Base-by-base conservation (phyloP, 2,113 vertebrate genomes). In the Meriones unguiculatus region DNA sequence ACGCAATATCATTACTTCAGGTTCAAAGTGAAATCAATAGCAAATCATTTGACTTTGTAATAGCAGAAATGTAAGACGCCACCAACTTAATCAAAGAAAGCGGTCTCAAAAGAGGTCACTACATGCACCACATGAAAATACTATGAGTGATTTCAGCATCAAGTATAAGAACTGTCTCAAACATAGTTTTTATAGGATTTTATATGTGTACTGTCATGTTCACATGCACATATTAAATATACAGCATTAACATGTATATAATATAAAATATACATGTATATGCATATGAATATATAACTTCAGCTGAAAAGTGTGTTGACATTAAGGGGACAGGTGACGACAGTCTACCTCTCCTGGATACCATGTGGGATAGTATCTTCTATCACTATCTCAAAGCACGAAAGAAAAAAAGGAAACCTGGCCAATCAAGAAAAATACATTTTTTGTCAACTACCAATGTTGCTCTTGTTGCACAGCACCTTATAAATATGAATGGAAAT, bases 1-100 rank as follows among this genome's bases (percentile, higher is more conserved):
- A 95, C 96, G 93, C 96, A 95, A 12, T 90, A 98, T 95, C 97
- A 88, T 97, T 96, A 97, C 81, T 96, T 91, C 95, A 88, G 93
- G 95, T 97, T 94, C 96, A 98, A 98, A 97, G 92, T 46, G 52
- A 98, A 98, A 98, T 98, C 98, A 97, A 97, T 97, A 97, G 88
- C 92, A 96, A 96, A 97, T 97, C 97, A 97, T 98, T 98, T 98
- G 98, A 98, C 97, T 98, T 98, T 98, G 89, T 97, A 97, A 81
- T 97, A 96, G 67, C 73, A 96, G 82, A 98, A 95, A 95, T 1
- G 1, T 59, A 97, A 95, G 96, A 96, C 35, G 46, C 86, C 90
- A 98, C 62, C 88, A 98, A 76, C 92, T 97, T 97, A 95, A 97
- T 97, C 94, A 97, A 98, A 98, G 87, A 88, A 88, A 67, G 52